Evolutionary conservation across 2,797 vertebrate genomes (phyloP), one percentile per base, ranked within the genome.

Genomic region (Macroramphosus scolopax): DNA sequence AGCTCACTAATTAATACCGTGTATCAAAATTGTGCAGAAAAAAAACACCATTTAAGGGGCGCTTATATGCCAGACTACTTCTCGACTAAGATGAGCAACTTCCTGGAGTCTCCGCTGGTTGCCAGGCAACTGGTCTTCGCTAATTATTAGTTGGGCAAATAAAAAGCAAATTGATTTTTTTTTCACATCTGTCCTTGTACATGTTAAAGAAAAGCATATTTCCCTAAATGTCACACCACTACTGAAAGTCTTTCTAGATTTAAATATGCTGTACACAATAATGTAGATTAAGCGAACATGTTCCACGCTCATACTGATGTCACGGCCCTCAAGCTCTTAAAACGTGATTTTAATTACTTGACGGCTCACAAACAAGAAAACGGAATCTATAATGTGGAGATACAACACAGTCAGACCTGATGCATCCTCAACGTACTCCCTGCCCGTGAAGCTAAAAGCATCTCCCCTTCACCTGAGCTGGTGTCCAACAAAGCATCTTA

Each of bases 381-480:
- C 16, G 8, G 2, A 41, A 17, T 24, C 41, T 29, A 38, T 3
- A 5, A 25, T 3, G 3, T 1, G 6, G 28, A 25, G 24, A 42
- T 29, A 38, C 17, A 30, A 10, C 16, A 32, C 8, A 57, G 42
- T n/a, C 40, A 32, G 22, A 63, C 16, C 17, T 41, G 45, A 51
- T 17, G 26, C 46, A 54, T 45, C 30, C 18, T 22, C 6, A 9
- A 47, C 50, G 15, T 22, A 13, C 29, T 25, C 36, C 29, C 42
- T n/a, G 33, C 17, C 41, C 25, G 49, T 31, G 43, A 43, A 56
- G 38, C 42, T 38, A 55, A 41, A 44, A 24, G 24, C 50, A 38
- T 26, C 63, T 56, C 24, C 4, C 47, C 9, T 17, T 45, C 48
- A 40, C 52, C 64, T 62, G 47, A 68, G 49, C 42, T 25, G 38